These are phyloP conservation scores for Drosophila engyochracea DNA, from an alignment of 2,888 invertebrate species.

Conservation along the genomic window DNA sequence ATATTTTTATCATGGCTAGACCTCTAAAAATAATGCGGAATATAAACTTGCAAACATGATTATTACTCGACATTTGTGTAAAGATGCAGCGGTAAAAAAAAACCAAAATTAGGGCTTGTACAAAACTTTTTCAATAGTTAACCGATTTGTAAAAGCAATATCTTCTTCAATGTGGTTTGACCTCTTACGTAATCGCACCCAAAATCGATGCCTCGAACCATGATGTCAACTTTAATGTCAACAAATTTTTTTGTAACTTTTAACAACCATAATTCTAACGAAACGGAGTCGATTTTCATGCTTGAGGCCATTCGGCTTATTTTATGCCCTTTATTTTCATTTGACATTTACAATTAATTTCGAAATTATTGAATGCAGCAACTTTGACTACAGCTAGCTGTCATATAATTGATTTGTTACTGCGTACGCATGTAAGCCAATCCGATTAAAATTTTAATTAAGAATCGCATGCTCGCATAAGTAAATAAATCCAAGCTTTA, in stretches of 20 bases:
- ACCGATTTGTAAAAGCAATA: not conserved
- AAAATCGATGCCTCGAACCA: not conserved
- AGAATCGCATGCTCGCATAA: not conserved
- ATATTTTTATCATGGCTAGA: not conserved
- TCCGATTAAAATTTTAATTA: constrained; percentile 12
- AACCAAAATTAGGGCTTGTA: not conserved
- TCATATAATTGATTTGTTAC: not conserved
- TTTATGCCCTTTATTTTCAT: not conserved
- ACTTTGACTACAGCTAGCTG: not conserved
- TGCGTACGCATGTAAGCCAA: constrained; percentile 5
- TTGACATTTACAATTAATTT: constrained; percentile 2
- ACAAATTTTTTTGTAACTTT: not conserved
- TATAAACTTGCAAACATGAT: not conserved
- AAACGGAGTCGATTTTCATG: not conserved
- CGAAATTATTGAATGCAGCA: not conserved
- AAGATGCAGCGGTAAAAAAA: not conserved
- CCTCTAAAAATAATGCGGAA: not conserved
- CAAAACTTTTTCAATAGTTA: not conserved
- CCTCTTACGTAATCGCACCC: not conserved
- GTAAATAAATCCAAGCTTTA: constrained; percentile 5
- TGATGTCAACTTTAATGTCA: not conserved
- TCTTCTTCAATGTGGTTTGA: not conserved
- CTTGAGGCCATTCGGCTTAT: not conserved
- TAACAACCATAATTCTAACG: not conserved
- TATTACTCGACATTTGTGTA: not conserved